Percentiles rank a stretch among this genome's conserved stretches.
These are phyloP conservation scores for Deroptyus accipitrinus DNA, from an alignment of 2,113 vertebrate genomes.

Conservation along the genomic window DNA sequence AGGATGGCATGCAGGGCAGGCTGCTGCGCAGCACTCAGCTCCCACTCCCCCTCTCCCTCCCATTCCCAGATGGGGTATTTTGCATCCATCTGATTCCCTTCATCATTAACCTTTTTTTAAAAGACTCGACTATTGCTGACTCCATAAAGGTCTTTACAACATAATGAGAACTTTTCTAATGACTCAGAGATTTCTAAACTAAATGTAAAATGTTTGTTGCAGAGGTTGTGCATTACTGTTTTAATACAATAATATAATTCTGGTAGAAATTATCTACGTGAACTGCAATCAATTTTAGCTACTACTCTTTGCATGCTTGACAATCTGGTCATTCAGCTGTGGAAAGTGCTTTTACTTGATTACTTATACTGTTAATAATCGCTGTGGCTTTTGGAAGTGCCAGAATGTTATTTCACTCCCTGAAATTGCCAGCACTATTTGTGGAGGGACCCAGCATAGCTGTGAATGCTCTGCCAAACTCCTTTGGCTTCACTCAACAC, in stretches of 20 bases:
- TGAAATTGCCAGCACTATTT: neutral
- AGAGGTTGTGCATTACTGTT: conserved; percentile 46
- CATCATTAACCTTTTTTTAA: neutral
- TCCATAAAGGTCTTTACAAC: conserved; percentile 7
- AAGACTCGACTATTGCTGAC: conserved; percentile 4
- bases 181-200: conserved; percentile 68
- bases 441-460: conserved; percentile 39
- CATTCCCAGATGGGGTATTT: neutral
- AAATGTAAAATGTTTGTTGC: conserved; percentile 63
- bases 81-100: neutral
- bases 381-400: conserved; percentile 61
- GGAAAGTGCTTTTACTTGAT: conserved; percentile 66
- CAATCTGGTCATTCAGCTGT: conserved; percentile 53
- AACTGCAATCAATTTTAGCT: conserved; percentile 61
- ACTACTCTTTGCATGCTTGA: conserved; percentile 27
- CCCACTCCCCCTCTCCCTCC: too few species aligned
- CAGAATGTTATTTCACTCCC: conserved; percentile 2
- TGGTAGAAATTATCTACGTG: conserved; percentile 56
- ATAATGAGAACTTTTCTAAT: conserved; percentile 59
- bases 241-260: conserved; percentile 42
- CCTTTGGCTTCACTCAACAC: conserved; percentile 61
- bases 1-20: neutral
- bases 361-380: conserved; percentile 51
- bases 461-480: conserved; percentile 60
- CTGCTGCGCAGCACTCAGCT: neutral